Base-by-base conservation (phyloP, 2,797 vertebrate genomes). In the Arvicola amphibius region DNA sequence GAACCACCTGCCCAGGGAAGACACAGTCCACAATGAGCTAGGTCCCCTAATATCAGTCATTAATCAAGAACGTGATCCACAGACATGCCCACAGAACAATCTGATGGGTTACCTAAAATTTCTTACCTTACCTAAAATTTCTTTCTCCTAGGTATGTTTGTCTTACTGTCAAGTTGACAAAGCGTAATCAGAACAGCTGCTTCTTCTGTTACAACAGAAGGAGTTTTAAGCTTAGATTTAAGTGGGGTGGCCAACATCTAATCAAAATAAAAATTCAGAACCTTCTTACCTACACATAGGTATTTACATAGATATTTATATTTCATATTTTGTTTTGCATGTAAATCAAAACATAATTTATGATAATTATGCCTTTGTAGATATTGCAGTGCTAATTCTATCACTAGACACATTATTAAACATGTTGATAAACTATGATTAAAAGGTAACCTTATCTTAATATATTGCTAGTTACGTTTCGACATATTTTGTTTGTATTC, bases 271-370 rank as follows among this genome's bases (percentile, higher is more conserved):
- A 48, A 67, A 25, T 51, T 25, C 13, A 69, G 21, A 46, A n/a
- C 11, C 32, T 48, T 85, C 2, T 48, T 69, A 34, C 32, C 43
- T 48, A 85, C 29, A 85, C 32, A 65, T n/a, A 59, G 56, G 43
- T 9, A 46, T 69, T 67, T 85, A 67, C 43, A 34, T 85, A 85
- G 25, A 27, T 16, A 63, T 63, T 93, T 69, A 34, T 9, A 59
- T 56, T 91, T 61, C 27, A 76, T 53, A 88, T 88, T 76, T 92
- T 67, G 11, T 77, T 94, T 86, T 88, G 23, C n/a, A 59, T 4
- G 27, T 89, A 85, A 89, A n/a, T 90, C 14, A 63, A 91, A 91
- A 92, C 88, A 67, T 21, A 59, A 73, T 77, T 88, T 76, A 51
- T 3, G 46, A 21, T 79, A 59, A 86, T 83, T 25, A 48, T 13